Conservation (phyloP, 92 coral and sea anemone genomes). For the Porites lobata region DNA sequence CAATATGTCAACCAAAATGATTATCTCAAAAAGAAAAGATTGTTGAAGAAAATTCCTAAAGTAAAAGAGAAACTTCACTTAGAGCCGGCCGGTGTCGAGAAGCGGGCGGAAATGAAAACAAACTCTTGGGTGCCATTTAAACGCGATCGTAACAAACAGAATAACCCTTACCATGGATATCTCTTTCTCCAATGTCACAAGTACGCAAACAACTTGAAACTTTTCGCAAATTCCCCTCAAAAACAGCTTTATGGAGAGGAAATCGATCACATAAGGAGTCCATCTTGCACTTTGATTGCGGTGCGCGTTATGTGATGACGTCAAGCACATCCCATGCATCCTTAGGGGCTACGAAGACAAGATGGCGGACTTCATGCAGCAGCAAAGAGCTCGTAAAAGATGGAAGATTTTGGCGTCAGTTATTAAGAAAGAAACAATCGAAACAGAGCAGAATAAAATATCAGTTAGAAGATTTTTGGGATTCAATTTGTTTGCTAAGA, state of each 20-base stretch:
- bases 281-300: not conserved
- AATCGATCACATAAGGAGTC: constrained; percentile 73
- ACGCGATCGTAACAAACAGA: not conserved
- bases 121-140: constrained; percentile 15
- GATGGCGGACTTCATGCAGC: constrained; percentile 26
- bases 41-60: too few species aligned
- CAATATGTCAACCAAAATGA: too few species aligned
- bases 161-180: constrained; percentile 84
- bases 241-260: constrained; percentile 96
- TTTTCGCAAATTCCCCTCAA: constrained; percentile 96
- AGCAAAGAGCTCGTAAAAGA: constrained; percentile 65
- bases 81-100: constrained; percentile 22
- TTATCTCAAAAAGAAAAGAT: too few species aligned
- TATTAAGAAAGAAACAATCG: constrained; percentile 51
- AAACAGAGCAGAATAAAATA: constrained; percentile 25
- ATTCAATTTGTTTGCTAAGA: constrained; percentile 68
- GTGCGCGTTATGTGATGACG: constrained; percentile 32
- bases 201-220: constrained; percentile 84
- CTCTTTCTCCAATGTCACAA: constrained; percentile 88
- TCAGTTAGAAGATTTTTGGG: constrained; percentile 88
- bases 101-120: constrained; percentile 31
- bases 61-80: too few species aligned
- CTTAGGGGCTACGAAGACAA: not conserved
- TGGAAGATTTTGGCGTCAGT: constrained; percentile 88
- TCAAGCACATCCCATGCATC: constrained; percentile 34